Percentiles rank a stretch among this genome's conserved stretches.
Conservation (phyloP, 2,797 vertebrate genomes). For the Hozukius guyotensis region DNA sequence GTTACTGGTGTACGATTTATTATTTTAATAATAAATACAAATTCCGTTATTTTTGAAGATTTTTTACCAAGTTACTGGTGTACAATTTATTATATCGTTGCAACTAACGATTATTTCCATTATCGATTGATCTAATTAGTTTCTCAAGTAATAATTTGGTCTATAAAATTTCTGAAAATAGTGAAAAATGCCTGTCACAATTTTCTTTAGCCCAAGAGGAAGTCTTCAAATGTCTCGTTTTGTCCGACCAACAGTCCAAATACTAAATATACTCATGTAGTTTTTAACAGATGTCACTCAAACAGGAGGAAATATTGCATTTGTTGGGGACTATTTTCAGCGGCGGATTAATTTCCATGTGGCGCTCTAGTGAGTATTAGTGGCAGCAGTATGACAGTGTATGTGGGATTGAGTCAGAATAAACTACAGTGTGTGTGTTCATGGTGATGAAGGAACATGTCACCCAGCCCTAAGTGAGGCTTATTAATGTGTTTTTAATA, state of each 20-base stretch:
- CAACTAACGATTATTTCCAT: background rate
- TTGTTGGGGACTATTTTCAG: background rate
- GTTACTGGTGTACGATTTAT: too few species aligned
- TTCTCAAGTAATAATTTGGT: background rate
- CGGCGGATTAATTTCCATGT: background rate
- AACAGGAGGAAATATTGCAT: background rate
- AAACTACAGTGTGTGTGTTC: background rate
- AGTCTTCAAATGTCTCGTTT: background rate
- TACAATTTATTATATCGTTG: background rate
- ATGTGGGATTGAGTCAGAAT: background rate
- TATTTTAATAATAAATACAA: too few species aligned
- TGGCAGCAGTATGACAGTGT: background rate
- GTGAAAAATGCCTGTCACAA: too few species aligned
- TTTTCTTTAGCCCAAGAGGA: too few species aligned
- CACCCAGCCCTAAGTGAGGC: background rate
- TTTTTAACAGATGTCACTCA: background rate
- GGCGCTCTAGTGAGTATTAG: background rate
- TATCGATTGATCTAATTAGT: background rate
- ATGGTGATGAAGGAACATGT: background rate
- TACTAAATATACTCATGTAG: background rate
- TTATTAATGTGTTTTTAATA: background rate
- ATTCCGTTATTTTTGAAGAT: too few species aligned
- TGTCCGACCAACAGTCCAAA: background rate
- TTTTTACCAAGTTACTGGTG: too few species aligned
- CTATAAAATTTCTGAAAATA: too few species aligned